Evolutionary conservation across 2,888 invertebrate genomes (phyloP), one percentile per base, ranked within the genome.

Genomic region (Eupithecia exiguata): DNA sequence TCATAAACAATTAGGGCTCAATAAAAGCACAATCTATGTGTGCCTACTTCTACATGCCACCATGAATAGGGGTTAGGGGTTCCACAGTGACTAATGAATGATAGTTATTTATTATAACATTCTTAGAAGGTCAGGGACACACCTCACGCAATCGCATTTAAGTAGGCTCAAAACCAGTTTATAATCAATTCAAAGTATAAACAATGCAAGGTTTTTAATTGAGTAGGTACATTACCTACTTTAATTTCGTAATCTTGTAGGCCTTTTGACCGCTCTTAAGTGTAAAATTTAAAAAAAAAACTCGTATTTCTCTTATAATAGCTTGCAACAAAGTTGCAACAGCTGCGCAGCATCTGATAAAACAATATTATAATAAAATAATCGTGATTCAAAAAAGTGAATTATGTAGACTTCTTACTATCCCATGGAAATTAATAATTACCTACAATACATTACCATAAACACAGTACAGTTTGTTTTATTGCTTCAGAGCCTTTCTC

Each of bases 101-200:
- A 21, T 7, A 25, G 25, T 25, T 49, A 9, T 9, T 49, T 53
- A 74, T 35, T 69, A 72, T 69, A 71, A 12, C 25, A 40, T 69
- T 38, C 18, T 53, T 49, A 69, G 68, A 72, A 72, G 68, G 75
- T 21, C 72, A 75, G 68, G 72, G 70, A 65, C 61, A 68, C 10
- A 5, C 40, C 49, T 49, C 58, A 75, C 70, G 68, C 68, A 72
- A 75, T 65, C 43, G 36, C 25, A 72, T 66, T 43, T 40, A 53
- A 69, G 43, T 67, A 53, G 21, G 58, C 53, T 43, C 58, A 6
- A 70, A 72, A 70, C 75, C 72, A 21, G 75, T 75, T 72, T 18
- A 70, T 36, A 65, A 61, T 75, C 63, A 36, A 61, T 36, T 36
- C 65, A 61, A 69, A 90, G 86, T 38, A 66, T 69, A 73, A 73